Base-by-base conservation (phyloP, 2,113 vertebrate genomes). In the Xiphophorus couchianus region DNA sequence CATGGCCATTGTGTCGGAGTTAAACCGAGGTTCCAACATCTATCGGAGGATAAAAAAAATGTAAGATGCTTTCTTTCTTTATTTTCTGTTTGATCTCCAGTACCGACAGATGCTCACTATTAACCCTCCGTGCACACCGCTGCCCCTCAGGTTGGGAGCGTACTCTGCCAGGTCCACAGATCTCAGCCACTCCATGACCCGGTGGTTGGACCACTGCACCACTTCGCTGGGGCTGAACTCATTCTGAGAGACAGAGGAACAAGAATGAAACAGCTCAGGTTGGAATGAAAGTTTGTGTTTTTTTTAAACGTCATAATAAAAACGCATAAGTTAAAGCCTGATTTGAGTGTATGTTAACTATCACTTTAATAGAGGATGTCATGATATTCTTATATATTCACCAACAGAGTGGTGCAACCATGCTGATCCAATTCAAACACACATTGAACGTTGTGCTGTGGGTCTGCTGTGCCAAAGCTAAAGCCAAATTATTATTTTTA, bases 151-250 rank as follows among this genome's bases (percentile, higher is more conserved):
- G 87, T 99, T 99, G n/a, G 98, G 98, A 0, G 98, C 98, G 0
- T 99, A 99, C 78, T 99, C 98, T 0, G 98, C 98, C 88, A 99
- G 94, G 82, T 99, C 98, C 54, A 98, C 98, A 0, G 97, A 98
- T 15, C 98, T 85, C 66, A 99, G 91, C 98, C 98, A 99, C 78
- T 99, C 98, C 98, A 99, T 99, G 83, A 99, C 97, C 33, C 97
- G 90, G 91, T 99, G 98, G 83, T 99, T 99, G 54, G 98, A 99
- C 98, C 98, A 99, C 86, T 98, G 97, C 10, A 98, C 94, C 58
- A 98, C 98, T 67, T 98, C 97, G 0, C 93, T 96, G 42, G 96
- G 93, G 0, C 95, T 93, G 30, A 95, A 61, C n/a, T 92, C 95
- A 68, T 82, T 96, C 96, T 98, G 90, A 29, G 76, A 84, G 54